A percentile compares a stretch with the other conserved stretches of the same genome.
Conservation (phyloP, 2,888 invertebrate genomes). For the Tenthredo distinguenda region DNA sequence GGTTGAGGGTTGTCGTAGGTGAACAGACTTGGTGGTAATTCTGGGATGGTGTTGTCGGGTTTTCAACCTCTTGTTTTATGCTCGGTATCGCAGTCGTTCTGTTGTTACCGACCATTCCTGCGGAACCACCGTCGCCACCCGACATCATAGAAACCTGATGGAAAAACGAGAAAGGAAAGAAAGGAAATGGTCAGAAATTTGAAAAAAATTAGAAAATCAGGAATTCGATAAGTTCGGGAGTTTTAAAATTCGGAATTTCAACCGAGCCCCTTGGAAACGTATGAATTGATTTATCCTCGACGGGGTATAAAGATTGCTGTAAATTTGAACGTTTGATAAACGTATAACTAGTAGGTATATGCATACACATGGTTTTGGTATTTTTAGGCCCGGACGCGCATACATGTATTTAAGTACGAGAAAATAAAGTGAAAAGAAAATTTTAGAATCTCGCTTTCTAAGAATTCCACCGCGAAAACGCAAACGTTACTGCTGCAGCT, state of each 20-base stretch:
- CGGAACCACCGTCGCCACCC: slow-evolving; percentile 73
- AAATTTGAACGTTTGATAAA: background rate
- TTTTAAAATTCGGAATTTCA: too few relatives aligned
- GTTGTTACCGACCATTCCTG: slow-evolving; percentile 72
- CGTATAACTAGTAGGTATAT: background rate
- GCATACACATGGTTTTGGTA: background rate
- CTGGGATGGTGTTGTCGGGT: slow-evolving; percentile 73
- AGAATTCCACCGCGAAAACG: background rate
- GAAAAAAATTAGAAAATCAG: background rate
- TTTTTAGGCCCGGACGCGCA: background rate
- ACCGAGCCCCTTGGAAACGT: too few relatives aligned
- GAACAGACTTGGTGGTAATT: slow-evolving; percentile 76
- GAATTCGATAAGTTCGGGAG: background rate
- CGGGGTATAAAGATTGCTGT: background rate
- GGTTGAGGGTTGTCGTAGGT: slow-evolving; percentile 77
- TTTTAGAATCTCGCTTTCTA: background rate
- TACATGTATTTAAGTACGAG: background rate
- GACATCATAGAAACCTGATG: slow-evolving; percentile 87
- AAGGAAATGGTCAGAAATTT: background rate
- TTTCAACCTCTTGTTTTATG: slow-evolving; percentile 83
- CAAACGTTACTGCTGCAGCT: background rate
- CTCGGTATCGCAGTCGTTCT: slow-evolving; percentile 78
- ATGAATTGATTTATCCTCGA: too few relatives aligned
- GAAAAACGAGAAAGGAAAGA: background rate
- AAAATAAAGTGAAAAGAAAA: slow-evolving; percentile 7